A percentile compares a stretch with the other conserved stretches of the same genome.
These are phyloP conservation scores for Ambastaia sidthimunki DNA, from an alignment of 2,797 vertebrate genomes.

Conservation along the genomic window DNA sequence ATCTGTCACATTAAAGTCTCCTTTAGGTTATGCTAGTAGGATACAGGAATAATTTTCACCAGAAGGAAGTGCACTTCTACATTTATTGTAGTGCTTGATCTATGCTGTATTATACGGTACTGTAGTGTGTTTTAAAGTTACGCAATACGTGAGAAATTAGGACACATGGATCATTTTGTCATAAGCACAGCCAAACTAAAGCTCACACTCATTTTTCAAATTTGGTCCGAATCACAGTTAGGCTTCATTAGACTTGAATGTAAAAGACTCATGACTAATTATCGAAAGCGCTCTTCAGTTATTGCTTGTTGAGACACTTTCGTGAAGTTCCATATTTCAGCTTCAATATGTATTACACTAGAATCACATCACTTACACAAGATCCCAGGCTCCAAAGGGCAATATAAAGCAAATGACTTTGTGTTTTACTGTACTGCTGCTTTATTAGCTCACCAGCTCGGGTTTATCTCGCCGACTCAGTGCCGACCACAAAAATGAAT, in stretches of 20 bases:
- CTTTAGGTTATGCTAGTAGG: background rate
- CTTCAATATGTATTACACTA: slow-evolving; percentile 14
- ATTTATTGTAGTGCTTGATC: background rate
- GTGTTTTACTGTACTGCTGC: slow-evolving; percentile 14
- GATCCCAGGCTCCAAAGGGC: background rate
- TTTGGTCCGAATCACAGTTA: slow-evolving; percentile 42
- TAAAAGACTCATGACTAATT: slow-evolving; percentile 41
- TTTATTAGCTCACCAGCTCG: slow-evolving; percentile 1
- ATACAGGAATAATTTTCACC: slow-evolving; percentile 1
- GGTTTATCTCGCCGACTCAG: background rate
- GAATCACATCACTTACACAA: slow-evolving; percentile 9
- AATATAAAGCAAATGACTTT: slow-evolving; percentile 21
- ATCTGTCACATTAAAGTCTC: background rate
- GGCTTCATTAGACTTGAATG: slow-evolving; percentile 37
- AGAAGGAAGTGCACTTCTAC: background rate
- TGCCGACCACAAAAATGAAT: slow-evolving; percentile 18
- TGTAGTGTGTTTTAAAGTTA: background rate
- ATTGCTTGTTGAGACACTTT: slow-evolving; percentile 46
- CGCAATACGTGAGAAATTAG: background rate
- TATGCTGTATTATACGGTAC: background rate
- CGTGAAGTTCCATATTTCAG: slow-evolving; percentile 45
- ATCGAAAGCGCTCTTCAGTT: slow-evolving; percentile 34
- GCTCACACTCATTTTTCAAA: slow-evolving; percentile 22
- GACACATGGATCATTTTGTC: slow-evolving; percentile 31
- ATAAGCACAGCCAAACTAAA: slow-evolving; percentile 36